Base-by-base conservation (phyloP, 2,888 invertebrate species). In the Lapara coniferarum region DNA sequence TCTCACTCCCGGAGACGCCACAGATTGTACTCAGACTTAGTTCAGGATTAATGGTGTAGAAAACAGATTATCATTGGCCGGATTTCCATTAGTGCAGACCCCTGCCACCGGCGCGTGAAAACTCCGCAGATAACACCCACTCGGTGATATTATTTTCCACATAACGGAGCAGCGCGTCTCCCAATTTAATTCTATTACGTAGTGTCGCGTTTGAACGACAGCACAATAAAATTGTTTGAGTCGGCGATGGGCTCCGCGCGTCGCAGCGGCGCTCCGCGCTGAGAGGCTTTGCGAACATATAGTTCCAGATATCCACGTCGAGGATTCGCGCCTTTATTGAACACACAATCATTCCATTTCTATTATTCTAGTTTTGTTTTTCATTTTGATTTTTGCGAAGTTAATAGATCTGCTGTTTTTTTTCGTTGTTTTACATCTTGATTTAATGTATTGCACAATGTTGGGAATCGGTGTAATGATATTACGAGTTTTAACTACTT, bases 21-120 rank as follows among this genome's bases (percentile, higher is more conserved):
- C 93, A 93, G 93, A 92, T 92, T 91, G 91, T 88, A 84, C 92
- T 90, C 86, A 92, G 93, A 90, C 92, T 93, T 93, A 94, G 91
- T 92, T 91, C 86, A 90, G 93, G 94, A 94, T 94, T 94, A 94
- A 94, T 94, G 94, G 93, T 93, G 93, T 92, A 93, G 94, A 94
- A 94, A 94, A 93, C 93, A 94, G 94, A 94, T 94, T 94, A 94
- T 94, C 94, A 94, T 94, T 93, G 92, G 91, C 90, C 86, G 91
- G 90, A 90, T 92, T 92, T 92, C 93, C 90, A 92, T 92, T 93
- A 92, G 89, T 83, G 80, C 72, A 85, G 90, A 89, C 93, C 93
- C 93, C 93, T 93, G 91, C 93, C 91, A 90, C 81, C 91, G 90
- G 88, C 91, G 93, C 93, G 93, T 93, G 91, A 93, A 92, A 88